Conservation (phyloP, 2,113 vertebrate species). For the Australoheros scitulus region DNA sequence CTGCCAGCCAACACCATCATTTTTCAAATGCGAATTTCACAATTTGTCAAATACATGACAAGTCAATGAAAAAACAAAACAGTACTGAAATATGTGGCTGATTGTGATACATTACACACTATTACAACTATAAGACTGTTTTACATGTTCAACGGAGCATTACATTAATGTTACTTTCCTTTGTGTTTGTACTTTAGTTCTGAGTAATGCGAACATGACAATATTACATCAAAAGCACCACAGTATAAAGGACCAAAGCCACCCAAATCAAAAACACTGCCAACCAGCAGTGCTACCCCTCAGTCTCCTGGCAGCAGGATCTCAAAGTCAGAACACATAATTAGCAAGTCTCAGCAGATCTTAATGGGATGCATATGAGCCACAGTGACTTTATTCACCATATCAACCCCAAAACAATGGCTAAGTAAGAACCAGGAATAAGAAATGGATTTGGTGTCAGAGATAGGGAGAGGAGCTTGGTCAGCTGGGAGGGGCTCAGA, state of each 20-base stretch:
- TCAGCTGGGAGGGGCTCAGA: no score
- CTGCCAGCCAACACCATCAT: background rate
- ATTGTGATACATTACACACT: background rate
- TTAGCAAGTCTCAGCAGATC: no score
- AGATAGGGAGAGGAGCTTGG: no score
- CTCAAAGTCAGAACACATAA: no score
- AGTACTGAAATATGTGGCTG: background rate
- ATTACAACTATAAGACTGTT: background rate
- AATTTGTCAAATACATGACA: background rate
- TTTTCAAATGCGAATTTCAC: conserved; percentile 1
- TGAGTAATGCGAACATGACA: background rate
- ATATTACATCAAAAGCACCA: background rate
- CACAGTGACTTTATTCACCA: no score
- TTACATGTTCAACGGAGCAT: background rate
- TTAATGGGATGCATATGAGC: no score
- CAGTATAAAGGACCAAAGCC: background rate
- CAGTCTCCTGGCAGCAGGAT: no score
- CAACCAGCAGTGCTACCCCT: no score
- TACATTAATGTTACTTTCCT: background rate
- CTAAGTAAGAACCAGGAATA: no score
- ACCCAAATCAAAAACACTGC: background rate
- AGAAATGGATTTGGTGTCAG: no score
- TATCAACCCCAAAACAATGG: no score
- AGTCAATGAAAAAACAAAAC: background rate
- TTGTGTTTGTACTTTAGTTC: background rate